Conservation (phyloP, 2,113 vertebrate species). For the Heterotilapia buettikoferi region DNA sequence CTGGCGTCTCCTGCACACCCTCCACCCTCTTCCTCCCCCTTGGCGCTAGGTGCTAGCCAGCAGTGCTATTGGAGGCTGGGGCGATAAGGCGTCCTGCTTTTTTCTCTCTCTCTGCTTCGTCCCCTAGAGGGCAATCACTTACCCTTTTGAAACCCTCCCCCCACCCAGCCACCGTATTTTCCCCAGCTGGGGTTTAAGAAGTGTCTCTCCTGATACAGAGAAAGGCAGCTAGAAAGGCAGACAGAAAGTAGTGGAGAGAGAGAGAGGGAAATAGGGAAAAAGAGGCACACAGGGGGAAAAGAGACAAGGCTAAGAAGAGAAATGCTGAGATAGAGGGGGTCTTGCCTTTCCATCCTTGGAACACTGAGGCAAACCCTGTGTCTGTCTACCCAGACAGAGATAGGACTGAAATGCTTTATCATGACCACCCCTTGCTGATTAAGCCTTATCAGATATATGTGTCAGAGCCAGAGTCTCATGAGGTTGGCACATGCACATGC, state of each 20-base stretch:
- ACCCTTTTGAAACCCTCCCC: slow-evolving; percentile 72
- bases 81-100: slow-evolving; percentile 66
- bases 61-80: slow-evolving; percentile 62
- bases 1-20: slow-evolving; percentile 16
- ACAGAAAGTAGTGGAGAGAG: background rate
- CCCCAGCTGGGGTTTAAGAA: slow-evolving; percentile 64
- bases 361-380: slow-evolving; percentile 3
- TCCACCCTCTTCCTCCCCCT: background rate
- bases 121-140: slow-evolving; percentile 81
- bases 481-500: slow-evolving; percentile 40
- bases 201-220: slow-evolving; percentile 60
- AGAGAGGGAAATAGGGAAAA: background rate
- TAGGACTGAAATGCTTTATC: slow-evolving; percentile 68
- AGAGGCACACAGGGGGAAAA: background rate
- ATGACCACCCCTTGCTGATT: slow-evolving; percentile 62
- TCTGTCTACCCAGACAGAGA: slow-evolving; percentile 43
- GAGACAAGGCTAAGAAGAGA: slow-evolving; percentile 12
- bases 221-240: slow-evolving; percentile 16
- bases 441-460: slow-evolving; percentile 62
- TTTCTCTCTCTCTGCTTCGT: slow-evolving; percentile 54
- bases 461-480: slow-evolving; percentile 40
- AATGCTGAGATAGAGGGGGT: background rate
- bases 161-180: slow-evolving; percentile 58
- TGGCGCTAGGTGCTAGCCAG: slow-evolving; percentile 61
- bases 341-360: background rate